Percentiles rank a stretch among this genome's conserved stretches.
These are phyloP conservation scores for Neodon shergylaensis DNA, from an alignment of 2,113 vertebrate genomes.

Conservation along the genomic window DNA sequence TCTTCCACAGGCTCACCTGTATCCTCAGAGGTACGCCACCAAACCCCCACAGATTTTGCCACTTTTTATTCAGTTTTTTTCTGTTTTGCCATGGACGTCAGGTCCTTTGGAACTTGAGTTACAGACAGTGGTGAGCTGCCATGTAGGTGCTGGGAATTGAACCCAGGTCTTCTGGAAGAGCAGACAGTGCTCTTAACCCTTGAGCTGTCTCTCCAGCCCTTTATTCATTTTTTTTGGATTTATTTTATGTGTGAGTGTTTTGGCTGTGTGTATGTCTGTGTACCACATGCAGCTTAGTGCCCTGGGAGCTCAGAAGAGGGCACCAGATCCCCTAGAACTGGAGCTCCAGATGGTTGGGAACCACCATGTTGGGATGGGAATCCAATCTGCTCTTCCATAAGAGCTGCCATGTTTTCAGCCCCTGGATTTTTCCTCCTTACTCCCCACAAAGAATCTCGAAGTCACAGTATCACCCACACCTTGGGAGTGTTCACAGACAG, in stretches of 20 bases:
- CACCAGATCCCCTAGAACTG: neutral
- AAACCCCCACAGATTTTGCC: neutral
- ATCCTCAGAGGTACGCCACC: too few relatives aligned
- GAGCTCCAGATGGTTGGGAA: neutral
- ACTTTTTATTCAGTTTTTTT: neutral
- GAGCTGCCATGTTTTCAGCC: neutral
- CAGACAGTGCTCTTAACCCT: too few relatives aligned
- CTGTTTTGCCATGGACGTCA: too few relatives aligned
- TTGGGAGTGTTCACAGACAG: neutral
- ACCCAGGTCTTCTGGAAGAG: too few relatives aligned
- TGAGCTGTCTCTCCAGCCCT: too few relatives aligned
- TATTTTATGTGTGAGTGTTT: neutral
- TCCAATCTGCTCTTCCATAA: neutral
- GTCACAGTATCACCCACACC: neutral
- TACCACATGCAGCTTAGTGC: neutral
- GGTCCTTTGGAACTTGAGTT: too few relatives aligned
- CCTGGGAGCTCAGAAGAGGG: neutral
- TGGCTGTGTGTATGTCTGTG: neutral
- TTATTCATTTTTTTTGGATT: neutral
- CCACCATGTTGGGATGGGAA: neutral
- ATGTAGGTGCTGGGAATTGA: too few relatives aligned
- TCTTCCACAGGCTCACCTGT: too few relatives aligned
- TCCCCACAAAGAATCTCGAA: neutral
- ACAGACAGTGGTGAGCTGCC: too few relatives aligned
- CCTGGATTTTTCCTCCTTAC: neutral